These are phyloP conservation scores for Aphaenogaster floridana DNA, from an alignment of 1,140 invertebrate species.

Conservation along the genomic window DNA sequence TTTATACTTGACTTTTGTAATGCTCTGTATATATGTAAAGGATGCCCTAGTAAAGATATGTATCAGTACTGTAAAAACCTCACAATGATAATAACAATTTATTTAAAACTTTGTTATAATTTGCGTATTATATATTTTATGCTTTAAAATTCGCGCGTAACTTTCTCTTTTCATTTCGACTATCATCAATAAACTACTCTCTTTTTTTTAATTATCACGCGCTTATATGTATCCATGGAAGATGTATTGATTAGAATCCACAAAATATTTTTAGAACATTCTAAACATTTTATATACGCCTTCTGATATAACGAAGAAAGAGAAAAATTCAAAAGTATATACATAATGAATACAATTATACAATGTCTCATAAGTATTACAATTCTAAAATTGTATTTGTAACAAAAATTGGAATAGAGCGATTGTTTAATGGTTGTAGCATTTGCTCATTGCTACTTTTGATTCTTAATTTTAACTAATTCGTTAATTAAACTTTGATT, in stretches of 20 bases:
- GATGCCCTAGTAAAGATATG: slow-evolving; percentile 27
- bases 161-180: not conserved
- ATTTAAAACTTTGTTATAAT: slow-evolving; percentile 22
- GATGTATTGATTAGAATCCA: not conserved
- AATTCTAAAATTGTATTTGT: not conserved
- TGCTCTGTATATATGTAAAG: slow-evolving; percentile 18
- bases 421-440: not conserved
- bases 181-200: not conserved
- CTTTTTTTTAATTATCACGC: not conserved
- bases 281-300: not conserved
- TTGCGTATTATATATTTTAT: slow-evolving; percentile 1
- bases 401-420: not conserved
- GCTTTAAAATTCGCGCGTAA: not conserved
- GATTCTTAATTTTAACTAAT: not conserved
- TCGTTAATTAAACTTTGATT: slow-evolving; percentile 8
- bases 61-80: slow-evolving; percentile 31
- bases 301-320: not conserved
- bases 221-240: not conserved
- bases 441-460: not conserved
- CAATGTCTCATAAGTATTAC: not conserved
- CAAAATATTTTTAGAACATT: slow-evolving; percentile 18
- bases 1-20: slow-evolving; percentile 28
- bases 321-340: not conserved
- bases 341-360: slow-evolving; percentile 9
- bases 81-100: slow-evolving; percentile 5